Conservation (phyloP, 2,113 vertebrate genomes). For the Stigmatopora argus region DNA sequence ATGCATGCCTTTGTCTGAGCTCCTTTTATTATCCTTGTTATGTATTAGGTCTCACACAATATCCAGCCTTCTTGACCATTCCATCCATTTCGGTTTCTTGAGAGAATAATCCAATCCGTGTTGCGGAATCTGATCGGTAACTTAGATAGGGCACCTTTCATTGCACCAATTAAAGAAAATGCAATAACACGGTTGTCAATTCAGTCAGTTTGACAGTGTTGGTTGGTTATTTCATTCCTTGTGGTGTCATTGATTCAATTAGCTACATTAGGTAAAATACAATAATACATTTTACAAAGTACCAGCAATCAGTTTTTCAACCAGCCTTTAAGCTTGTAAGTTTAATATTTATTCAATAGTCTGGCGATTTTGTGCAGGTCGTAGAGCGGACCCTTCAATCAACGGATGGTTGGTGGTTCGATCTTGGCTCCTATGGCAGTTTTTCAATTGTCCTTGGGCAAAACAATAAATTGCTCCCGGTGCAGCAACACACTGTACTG, state of each 20-base stretch:
- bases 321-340: not conserved
- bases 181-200: not conserved
- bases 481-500: no score
- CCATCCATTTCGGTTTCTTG: not conserved
- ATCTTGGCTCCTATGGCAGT: no score
- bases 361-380: no score
- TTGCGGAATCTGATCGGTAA: not conserved
- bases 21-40: not conserved
- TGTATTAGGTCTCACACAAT: not conserved
- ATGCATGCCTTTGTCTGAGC: not conserved
- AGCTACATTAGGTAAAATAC: conserved; percentile 14
- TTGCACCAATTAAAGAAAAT: conserved; percentile 4
- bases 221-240: conserved; percentile 9
- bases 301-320: not conserved
- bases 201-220: conserved; percentile 1
- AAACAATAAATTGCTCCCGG: no score
- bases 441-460: no score
- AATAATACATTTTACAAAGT: not conserved
- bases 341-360: no score
- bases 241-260: conserved; percentile 24
- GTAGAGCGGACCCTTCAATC: no score
- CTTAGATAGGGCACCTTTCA: not conserved
- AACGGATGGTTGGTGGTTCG: no score
- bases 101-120: not conserved
- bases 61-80: not conserved